Evolutionary conservation across 2,888 invertebrate genomes (phyloP), one percentile per base, ranked within the genome.

Genomic region (Anodontia alba): DNA sequence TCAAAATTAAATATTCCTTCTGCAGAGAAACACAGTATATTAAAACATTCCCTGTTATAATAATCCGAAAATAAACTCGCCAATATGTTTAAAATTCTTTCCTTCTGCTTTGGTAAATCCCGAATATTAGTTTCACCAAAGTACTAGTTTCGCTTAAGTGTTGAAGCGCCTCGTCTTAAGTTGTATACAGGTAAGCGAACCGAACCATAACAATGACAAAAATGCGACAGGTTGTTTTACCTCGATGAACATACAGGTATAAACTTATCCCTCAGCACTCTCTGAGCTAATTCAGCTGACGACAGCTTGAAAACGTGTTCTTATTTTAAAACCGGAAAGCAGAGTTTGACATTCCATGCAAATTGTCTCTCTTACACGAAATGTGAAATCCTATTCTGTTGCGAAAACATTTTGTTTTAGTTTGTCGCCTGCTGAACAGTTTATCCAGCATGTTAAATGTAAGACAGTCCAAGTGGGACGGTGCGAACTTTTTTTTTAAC

Each of bases 131-230:
- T 38, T 38, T 38, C 38, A 12, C 38, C 38, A 38, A 38, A 38
- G 38, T 38, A 38, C n/a, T 54, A 12, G 62, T 62, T 33, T 62
- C 33, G 33, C 62, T 29, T 38, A 54, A 62, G 62, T 62, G 62
- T 62, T 62, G 33, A 62, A 62, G 62, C 62, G 62, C 31, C 33
- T 17, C 23, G 62, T 62, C 62, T 31, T 17, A 62, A 62, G 31
- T 31, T 62, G 57, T 57, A 26, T 62, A 62, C 62, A 33, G 62
- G 33, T 33, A 43, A 43, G 26, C 31, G 46, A 43, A 70, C 29
- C 49, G 46, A 42, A 46, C n/a, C 69, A 49, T 46, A 46, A 49
- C 69, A 70, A 70, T 70, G 7, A 70, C 8, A 43, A 46, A 46
- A 46, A 70, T 70, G 69, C 69, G 69, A 70, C 46, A 43, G 26